Percentiles rank a stretch among this genome's conserved stretches.
phyloP scores from a whole-genome alignment of 2,113 vertebrate genomes.

The Otis tarda region DNA sequence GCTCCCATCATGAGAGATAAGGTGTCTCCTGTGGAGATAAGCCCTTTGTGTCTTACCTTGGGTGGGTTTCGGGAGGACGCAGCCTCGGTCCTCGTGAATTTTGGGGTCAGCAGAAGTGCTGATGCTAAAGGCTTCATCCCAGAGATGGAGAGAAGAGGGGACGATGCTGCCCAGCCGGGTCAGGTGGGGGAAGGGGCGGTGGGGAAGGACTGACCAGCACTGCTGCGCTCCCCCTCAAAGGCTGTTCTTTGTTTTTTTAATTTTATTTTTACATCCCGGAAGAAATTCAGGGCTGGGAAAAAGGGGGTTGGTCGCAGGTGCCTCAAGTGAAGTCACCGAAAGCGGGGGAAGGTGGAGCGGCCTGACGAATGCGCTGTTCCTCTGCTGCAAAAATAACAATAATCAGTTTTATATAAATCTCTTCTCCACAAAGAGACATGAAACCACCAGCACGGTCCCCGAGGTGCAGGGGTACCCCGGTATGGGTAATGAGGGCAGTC shows the following conservation, averaged over 20 bases:
- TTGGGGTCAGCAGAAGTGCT: neutral
- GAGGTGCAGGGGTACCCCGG: neutral
- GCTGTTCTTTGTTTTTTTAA: neutral
- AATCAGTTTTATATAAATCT: slow-evolving; percentile 52
- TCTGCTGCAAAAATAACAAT: neutral
- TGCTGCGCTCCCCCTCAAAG: accelerated
- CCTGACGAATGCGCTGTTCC: slow-evolving; percentile 1
- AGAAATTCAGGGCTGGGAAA: neutral
- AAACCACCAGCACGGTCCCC: neutral
- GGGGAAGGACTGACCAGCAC: neutral
- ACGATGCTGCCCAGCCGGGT: accelerated
- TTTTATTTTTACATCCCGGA: neutral
- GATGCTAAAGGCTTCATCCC: accelerated
- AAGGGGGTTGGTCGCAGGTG: slow-evolving; percentile 11
- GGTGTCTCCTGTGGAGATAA: neutral
- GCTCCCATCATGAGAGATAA: neutral
- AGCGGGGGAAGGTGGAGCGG: neutral
- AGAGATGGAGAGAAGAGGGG: neutral
- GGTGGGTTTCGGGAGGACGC: neutral
- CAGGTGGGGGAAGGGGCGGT: neutral
- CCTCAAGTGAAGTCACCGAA: neutral
- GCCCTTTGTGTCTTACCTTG: neutral
- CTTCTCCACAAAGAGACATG: slow-evolving; percentile 8
- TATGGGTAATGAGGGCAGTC: slow-evolving; percentile 17
- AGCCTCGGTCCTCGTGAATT: neutral